These are phyloP conservation scores for Aphodius sticticus DNA, from an alignment of 2,888 invertebrate genomes.

Conservation along the genomic window DNA sequence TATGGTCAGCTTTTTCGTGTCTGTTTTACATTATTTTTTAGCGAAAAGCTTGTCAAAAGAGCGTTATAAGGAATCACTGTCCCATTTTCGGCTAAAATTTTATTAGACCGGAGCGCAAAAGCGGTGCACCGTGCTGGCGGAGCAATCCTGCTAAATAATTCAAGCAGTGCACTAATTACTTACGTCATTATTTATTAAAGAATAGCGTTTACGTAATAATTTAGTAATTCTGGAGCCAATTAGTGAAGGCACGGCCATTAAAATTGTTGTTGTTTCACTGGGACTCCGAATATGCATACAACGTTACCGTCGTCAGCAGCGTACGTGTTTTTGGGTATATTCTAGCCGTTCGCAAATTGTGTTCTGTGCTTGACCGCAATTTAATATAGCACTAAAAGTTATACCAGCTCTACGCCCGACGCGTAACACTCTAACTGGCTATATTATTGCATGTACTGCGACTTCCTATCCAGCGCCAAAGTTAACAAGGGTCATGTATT, in stretches of 20 bases:
- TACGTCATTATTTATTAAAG: conserved; percentile 18
- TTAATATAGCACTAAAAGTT: conserved; percentile 48
- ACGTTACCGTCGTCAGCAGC: background rate
- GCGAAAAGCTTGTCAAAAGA: too few relatives aligned
- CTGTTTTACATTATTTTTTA: too few relatives aligned
- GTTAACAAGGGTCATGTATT: background rate
- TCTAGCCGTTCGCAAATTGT: conserved; percentile 45
- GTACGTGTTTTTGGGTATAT: background rate
- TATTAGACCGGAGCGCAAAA: too few relatives aligned
- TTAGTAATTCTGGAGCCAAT: conserved; percentile 30
- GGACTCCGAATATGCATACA: conserved; percentile 12
- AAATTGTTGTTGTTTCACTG: conserved; percentile 24
- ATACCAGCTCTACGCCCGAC: conserved; percentile 33
- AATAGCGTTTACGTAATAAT: conserved; percentile 28
- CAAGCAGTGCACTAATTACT: conserved; percentile 23
- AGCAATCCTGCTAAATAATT: conserved; percentile 17
- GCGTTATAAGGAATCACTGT: too few relatives aligned
- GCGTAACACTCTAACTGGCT: background rate
- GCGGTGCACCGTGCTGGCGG: background rate
- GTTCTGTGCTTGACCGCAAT: conserved; percentile 47
- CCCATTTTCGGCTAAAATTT: too few relatives aligned
- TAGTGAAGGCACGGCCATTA: conserved; percentile 18
- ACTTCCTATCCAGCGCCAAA: background rate
- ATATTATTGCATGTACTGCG: background rate
- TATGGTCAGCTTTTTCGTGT: too few relatives aligned